Base-by-base conservation (phyloP, 2,888 invertebrate species). In the Rapana venosa region DNA sequence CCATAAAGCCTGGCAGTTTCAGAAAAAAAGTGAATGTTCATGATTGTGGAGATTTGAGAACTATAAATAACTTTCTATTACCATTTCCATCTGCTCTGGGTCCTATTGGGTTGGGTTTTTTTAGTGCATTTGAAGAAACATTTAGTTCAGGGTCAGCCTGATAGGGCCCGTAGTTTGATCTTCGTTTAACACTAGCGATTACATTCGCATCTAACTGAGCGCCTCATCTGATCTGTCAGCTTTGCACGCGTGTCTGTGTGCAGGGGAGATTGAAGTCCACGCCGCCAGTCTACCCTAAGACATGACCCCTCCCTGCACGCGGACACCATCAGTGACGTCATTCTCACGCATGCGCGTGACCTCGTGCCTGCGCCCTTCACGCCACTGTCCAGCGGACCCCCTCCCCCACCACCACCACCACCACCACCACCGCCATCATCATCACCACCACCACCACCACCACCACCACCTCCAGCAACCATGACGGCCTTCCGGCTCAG, bases 401-500 rank as follows among this genome's bases (percentile, higher is more conserved):
- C 56, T 2, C 84, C 84, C 1, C 13, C 35, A 81, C 13, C 35
- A 81, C 15, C 36, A 22, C 32, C 79, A 79, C 6, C 79, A 79
- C 6, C 79, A 79, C 2, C 32, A 79, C 22, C 79, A 79, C 22
- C 32, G 32, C 35, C 79, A 79, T 6, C 79, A 79, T 17, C 5
- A 70, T 17, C 35, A 30, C 6, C 81, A 81, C 35, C 81, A 8
- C 17, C 81, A 81, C 35, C 36, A 6, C 6, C 83, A 35, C 36
- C 36, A 36, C 47, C 35, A 36, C 35, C 83, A 36, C n/a, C 87
- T n/a, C 15, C n/a, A 61, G 87, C 89, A n/a, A 35, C 32, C 35
- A 83, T 58, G 70, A 86, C 22, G 17, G 26, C 36, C n/a, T 87
- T 81, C 88, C 86, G 36, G 32, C 47, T 94, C 92, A 94, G 93